These are phyloP conservation scores for Gymnoscopelus braueri DNA, from an alignment of 2,797 vertebrate genomes.

Conservation along the genomic window DNA sequence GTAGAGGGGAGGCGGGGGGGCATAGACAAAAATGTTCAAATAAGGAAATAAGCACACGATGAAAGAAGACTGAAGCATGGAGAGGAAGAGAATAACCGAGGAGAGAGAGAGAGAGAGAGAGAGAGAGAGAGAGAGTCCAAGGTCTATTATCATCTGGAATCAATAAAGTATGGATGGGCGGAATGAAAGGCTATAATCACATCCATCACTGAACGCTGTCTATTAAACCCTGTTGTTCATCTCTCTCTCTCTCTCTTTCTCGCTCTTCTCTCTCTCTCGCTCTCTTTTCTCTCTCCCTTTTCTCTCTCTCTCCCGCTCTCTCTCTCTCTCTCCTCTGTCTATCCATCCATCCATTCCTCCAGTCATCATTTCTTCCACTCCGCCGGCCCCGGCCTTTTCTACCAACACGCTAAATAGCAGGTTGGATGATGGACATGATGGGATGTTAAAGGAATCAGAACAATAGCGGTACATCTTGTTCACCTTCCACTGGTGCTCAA, in stretches of 20 bases:
- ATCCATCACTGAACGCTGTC: conserved; percentile 69
- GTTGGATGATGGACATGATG: conserved; percentile 48
- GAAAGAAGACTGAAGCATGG: neutral
- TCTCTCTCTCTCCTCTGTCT: conserved; percentile 13
- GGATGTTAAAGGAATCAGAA: conserved; percentile 33
- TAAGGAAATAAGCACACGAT: neutral
- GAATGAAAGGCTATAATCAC: conserved; percentile 70
- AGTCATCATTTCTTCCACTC: neutral
- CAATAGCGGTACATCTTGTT: conserved; percentile 40
- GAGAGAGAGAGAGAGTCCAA: conserved; percentile 22
- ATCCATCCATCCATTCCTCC: neutral
- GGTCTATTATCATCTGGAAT: conserved; percentile 76
- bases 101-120: neutral
- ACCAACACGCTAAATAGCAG: conserved; percentile 57
- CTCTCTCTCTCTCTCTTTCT: conserved; percentile 41
- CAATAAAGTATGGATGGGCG: conserved; percentile 69
- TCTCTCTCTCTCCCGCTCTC: conserved; percentile 1
- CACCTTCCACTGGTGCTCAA: conserved; percentile 2
- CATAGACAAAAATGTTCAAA: neutral
- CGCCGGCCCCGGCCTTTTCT: conserved; percentile 47
- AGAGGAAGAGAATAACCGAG: neutral
- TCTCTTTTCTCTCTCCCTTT: conserved; percentile 1
- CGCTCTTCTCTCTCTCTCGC: neutral
- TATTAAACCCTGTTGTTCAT: conserved; percentile 60
- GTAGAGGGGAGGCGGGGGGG: neutral